A percentile compares a stretch with the other conserved stretches of the same genome.
Evolutionary conservation across 1,140 invertebrate species (phyloP).

Genomic region (Musca vetustissima): DNA sequence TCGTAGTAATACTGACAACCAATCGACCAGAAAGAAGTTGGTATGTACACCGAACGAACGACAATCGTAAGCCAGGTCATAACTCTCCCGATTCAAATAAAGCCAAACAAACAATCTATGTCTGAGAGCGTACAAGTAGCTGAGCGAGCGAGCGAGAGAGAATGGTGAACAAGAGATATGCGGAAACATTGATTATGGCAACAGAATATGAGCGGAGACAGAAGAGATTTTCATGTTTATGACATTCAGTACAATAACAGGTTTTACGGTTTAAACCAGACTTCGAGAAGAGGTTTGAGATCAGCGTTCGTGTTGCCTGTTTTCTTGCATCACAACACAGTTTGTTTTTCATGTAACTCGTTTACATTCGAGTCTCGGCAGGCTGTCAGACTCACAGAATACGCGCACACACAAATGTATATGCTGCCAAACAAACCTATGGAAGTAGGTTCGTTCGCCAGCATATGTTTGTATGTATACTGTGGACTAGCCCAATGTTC

Average conservation of each 20-base stretch:
- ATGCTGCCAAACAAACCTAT: no score
- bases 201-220: no score
- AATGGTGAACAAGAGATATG: not conserved
- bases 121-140: not conserved
- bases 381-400: not conserved
- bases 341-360: slow-evolving; percentile 6
- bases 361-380: slow-evolving; percentile 16
- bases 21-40: slow-evolving; percentile 47
- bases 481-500: not conserved
- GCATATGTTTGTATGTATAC: no score
- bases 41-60: not conserved
- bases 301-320: not conserved
- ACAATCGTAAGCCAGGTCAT: not conserved
- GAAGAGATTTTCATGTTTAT: no score
- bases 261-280: not conserved
- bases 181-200: no score
- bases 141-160: no score
- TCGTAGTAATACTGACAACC: slow-evolving; percentile 41
- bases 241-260: not conserved
- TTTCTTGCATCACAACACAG: slow-evolving; percentile 9
- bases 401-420: no score
- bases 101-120: not conserved
- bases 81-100: slow-evolving; percentile 4
- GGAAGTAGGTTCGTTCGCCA: no score
- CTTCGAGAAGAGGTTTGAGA: slow-evolving; percentile 9